A percentile compares a stretch with the other conserved stretches of the same genome.
These are phyloP conservation scores for Ephestia elutella DNA, from an alignment of 1,140 invertebrate species.

Conservation along the genomic window DNA sequence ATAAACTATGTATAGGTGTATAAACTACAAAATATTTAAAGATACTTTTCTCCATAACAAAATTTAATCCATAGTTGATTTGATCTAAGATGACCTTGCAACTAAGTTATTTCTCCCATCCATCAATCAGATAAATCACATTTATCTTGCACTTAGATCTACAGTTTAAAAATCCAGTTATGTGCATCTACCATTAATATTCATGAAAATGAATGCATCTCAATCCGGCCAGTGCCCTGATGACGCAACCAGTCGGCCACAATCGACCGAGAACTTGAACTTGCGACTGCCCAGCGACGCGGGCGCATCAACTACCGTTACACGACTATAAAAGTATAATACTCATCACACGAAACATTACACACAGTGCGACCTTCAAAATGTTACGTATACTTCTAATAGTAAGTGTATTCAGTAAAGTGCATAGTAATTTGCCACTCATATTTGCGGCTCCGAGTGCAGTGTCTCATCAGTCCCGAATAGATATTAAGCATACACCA, in stretches of 20 bases:
- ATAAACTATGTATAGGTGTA: slow-evolving; percentile 10
- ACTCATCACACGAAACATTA: slow-evolving; percentile 26
- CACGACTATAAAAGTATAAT: slow-evolving; percentile 49
- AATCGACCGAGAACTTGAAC: slow-evolving; percentile 59
- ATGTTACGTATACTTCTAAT: slow-evolving; percentile 43
- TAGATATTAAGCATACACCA: slow-evolving; percentile 47
- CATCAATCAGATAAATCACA: not conserved
- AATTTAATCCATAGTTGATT: not conserved
- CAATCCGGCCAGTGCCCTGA: slow-evolving; percentile 48
- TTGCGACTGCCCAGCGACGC: slow-evolving; percentile 26
- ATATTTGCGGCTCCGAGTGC: slow-evolving; percentile 57
- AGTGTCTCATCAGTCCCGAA: slow-evolving; percentile 53
- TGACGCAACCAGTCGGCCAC: slow-evolving; percentile 51
- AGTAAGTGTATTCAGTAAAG: slow-evolving; percentile 26
- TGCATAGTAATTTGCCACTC: slow-evolving; percentile 34
- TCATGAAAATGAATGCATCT: slow-evolving; percentile 29
- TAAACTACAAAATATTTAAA: not conserved
- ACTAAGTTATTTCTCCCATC: not conserved
- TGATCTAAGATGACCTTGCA: not conserved
- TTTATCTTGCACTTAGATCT: not conserved
- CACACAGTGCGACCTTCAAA: slow-evolving; percentile 22
- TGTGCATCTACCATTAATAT: slow-evolving; percentile 13
- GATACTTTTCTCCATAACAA: not conserved
- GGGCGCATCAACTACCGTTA: slow-evolving; percentile 53
- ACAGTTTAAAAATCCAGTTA: not conserved